Evolutionary conservation across 2,113 vertebrate genomes (phyloP), one percentile per base, ranked within the genome.

Genomic region (Brachyhypopomus gauderio): DNA sequence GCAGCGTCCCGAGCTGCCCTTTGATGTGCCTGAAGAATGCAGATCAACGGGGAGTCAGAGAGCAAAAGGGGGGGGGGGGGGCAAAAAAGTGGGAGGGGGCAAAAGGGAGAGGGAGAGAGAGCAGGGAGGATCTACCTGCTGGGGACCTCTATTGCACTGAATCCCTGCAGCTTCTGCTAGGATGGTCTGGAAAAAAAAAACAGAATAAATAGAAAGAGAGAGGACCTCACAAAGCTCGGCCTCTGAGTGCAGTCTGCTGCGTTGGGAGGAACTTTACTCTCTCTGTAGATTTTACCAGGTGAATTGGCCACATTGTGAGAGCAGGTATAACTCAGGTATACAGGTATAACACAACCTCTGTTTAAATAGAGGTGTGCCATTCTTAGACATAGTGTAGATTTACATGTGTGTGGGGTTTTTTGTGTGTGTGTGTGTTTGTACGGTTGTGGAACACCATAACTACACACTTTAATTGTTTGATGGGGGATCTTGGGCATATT

Each of bases 11-110:
- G 77, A 83, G 85, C 59, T 83, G 69, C 81, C 79, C 84, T 86
- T 86, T 87, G 78, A 89, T 86, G 84, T 83, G 71, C 73, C 59
- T 83, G 83, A 79, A 83, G 85, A 86, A 89, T 86, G 56, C 71
- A 45, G 56, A 81, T 69, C 82, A 73, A 71, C 52, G 58, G 84
- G 87, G 80, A 73, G 79, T 55, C 81, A 75, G 30, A 69, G 56
- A 66, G 55, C 74, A 73, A 75, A 56, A 58, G 56, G 59, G 73
- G 4, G 75, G 64, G 77, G 45, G 69, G 67, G 71, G 74, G 59
- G 62, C 58, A 66, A 78, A 83, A 72, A 56, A 67, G 22, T 78
- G 73, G 80, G 72, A n/a, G 27, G 30, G 55, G 58, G 45, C 48
- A 72, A 66, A 73, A 66, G 75, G 62, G 73, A 73, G 60, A 67